Conservation (phyloP, 2,888 invertebrate genomes). For the Fragum fragum region DNA sequence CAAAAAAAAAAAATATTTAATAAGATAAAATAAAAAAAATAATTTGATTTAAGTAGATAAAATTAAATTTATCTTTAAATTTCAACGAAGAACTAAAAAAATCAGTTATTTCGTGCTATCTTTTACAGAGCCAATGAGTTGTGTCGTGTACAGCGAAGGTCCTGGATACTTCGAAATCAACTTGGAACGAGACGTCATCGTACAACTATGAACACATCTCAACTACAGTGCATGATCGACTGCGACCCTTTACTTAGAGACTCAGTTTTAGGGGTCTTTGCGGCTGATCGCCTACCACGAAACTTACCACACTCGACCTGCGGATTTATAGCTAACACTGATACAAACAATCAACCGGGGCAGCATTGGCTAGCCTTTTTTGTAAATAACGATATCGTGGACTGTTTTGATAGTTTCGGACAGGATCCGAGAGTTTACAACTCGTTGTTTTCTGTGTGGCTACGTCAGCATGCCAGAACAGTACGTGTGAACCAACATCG, state of each 20-base stretch:
- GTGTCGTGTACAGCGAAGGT: too few species aligned
- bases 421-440: constrained; percentile 21
- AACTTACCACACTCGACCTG: neutral
- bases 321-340: constrained; percentile 33
- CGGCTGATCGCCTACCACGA: constrained; percentile 31
- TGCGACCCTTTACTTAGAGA: constrained; percentile 14
- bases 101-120: neutral
- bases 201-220: constrained; percentile 29
- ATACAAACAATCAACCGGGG: neutral
- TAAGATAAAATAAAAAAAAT: too few species aligned
- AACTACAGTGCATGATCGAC: constrained; percentile 18
- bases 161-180: constrained; percentile 43
- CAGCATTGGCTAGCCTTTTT: constrained; percentile 18
- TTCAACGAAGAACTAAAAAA: too few species aligned
- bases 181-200: constrained; percentile 27
- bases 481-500: neutral
- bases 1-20: too few species aligned
- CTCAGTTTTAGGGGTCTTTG: constrained; percentile 28
- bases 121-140: constrained; percentile 37
- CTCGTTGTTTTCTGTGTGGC: constrained; percentile 10
- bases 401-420: constrained; percentile 40
- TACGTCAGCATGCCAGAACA: constrained; percentile 7
- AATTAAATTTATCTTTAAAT: too few species aligned
- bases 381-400: constrained; percentile 2
- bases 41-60: too few species aligned